A percentile compares a stretch with the other conserved stretches of the same genome.
Conservation (phyloP, 2,888 invertebrate species). For the Catocala sponsa region DNA sequence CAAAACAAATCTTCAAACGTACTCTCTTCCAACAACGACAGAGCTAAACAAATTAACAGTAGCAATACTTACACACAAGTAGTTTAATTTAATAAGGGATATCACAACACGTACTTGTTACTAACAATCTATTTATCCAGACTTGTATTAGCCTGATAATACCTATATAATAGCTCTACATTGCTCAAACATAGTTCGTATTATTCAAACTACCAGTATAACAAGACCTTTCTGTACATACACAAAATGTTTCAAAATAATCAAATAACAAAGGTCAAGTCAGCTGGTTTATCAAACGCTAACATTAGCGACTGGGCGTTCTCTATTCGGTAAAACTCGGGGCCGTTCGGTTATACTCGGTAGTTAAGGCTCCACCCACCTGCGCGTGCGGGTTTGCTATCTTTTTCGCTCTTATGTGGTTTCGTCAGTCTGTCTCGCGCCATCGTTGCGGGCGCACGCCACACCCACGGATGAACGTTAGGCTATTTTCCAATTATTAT, state of each 20-base stretch:
- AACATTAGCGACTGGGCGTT: conserved; percentile 78
- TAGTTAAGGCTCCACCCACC: conserved; percentile 71
- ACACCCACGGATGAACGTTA: conserved; percentile 75
- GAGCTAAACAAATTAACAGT: conserved; percentile 31
- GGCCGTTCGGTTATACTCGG: conserved; percentile 73
- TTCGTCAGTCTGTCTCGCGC: conserved; percentile 64
- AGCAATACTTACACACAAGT: conserved; percentile 28
- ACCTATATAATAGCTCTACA: conserved; percentile 64
- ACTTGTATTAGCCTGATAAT: conserved; percentile 58
- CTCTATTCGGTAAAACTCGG: conserved; percentile 72
- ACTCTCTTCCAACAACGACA: conserved; percentile 6
- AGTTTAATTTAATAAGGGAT: conserved; percentile 53
- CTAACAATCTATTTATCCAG: conserved; percentile 57
- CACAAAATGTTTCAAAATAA: conserved; percentile 25
- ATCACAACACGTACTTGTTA: conserved; percentile 60
- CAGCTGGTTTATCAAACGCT: conserved; percentile 57
- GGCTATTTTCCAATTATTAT: conserved; percentile 85
- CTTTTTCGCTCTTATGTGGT: conserved; percentile 57
- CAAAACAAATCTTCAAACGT: neutral
- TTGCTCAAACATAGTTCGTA: conserved; percentile 67
- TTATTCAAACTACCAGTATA: conserved; percentile 61
- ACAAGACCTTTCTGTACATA: conserved; percentile 46
- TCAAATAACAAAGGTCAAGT: conserved; percentile 63
- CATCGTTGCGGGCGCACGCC: conserved; percentile 60
- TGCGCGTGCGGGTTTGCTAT: conserved; percentile 58